Conservation (phyloP, 2,888 invertebrate genomes). For the Agriopis marginaria region DNA sequence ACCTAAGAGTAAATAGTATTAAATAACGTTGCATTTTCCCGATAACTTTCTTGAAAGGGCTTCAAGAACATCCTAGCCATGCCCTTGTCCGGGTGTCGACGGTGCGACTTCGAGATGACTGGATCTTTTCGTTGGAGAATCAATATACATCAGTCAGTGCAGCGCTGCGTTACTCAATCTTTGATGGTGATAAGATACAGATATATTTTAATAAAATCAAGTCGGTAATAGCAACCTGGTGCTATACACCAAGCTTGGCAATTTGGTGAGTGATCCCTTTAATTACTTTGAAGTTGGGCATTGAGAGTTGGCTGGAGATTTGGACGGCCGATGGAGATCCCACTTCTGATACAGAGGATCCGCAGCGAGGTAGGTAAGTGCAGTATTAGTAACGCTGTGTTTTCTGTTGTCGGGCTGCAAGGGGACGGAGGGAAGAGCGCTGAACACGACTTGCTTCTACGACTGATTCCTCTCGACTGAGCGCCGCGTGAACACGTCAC, state of each 20-base stretch:
- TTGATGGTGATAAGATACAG: too few species aligned
- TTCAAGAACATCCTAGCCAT: not conserved
- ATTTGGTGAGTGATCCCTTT: not conserved
- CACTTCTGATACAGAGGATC: not conserved
- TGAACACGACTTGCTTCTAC: slow-evolving; percentile 17
- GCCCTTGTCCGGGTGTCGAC: not conserved
- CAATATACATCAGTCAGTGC: not conserved
- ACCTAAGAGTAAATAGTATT: too few species aligned
- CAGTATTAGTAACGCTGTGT: slow-evolving; percentile 28
- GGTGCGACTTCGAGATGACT: too few species aligned
- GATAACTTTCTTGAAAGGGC: too few species aligned
- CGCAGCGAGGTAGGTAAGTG: slow-evolving; percentile 5
- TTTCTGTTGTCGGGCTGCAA: slow-evolving; percentile 32
- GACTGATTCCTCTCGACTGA: slow-evolving; percentile 24
- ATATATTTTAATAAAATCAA: not conserved
- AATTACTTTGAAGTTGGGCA: not conserved
- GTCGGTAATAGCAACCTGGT: not conserved
- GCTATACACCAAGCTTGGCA: not conserved
- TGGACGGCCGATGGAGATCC: not conserved
- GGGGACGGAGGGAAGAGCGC: slow-evolving; percentile 7
- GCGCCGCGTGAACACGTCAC: too few species aligned
- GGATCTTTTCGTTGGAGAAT: too few species aligned
- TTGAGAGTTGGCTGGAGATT: not conserved
- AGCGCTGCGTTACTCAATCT: too few species aligned
- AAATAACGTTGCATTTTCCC: too few species aligned